These are phyloP conservation scores for Cyphomyrus discorhynchus DNA, from an alignment of 2,113 vertebrate species.

Conservation along the genomic window DNA sequence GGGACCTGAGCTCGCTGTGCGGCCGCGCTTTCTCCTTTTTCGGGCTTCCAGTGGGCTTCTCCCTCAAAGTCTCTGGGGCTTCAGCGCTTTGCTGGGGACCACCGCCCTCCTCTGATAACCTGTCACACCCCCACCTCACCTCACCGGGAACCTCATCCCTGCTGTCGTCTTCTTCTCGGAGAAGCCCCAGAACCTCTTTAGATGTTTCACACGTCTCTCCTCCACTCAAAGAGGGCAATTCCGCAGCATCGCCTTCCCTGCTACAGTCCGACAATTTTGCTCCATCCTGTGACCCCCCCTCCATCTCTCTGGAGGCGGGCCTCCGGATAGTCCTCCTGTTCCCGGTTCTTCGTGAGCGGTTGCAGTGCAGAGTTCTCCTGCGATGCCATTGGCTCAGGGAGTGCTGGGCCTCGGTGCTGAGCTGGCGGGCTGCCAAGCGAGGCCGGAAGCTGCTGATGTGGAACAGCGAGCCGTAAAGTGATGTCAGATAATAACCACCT, in stretches of 20 bases:
- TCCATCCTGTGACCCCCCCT: neutral
- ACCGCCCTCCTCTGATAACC: neutral
- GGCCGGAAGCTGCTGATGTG: slow-evolving; percentile 77
- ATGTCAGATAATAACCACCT: slow-evolving; percentile 88
- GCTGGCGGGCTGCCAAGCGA: slow-evolving; percentile 54
- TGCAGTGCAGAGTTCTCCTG: slow-evolving; percentile 68
- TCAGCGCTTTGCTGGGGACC: neutral
- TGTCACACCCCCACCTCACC: neutral
- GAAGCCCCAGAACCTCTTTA: slow-evolving; percentile 21
- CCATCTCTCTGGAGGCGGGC: neutral
- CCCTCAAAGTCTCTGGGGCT: neutral
- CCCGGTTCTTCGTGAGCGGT: slow-evolving; percentile 44
- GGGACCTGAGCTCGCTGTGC: neutral
- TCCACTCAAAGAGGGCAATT: neutral
- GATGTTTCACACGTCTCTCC: neutral
- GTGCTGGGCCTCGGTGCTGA: slow-evolving; percentile 69
- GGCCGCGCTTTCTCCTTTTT: too few relatives aligned
- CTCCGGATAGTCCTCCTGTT: slow-evolving; percentile 49
- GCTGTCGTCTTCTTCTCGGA: slow-evolving; percentile 29
- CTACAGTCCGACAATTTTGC: too few relatives aligned
- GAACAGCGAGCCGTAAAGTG: slow-evolving; percentile 76
- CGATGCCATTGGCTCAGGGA: slow-evolving; percentile 79
- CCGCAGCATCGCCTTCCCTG: neutral
- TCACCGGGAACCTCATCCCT: neutral
- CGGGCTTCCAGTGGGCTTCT: neutral